Percentiles rank a stretch among this genome's conserved stretches.
These are phyloP conservation scores for Ylistrum balloti DNA, from an alignment of 1,140 invertebrate genomes.

Conservation along the genomic window DNA sequence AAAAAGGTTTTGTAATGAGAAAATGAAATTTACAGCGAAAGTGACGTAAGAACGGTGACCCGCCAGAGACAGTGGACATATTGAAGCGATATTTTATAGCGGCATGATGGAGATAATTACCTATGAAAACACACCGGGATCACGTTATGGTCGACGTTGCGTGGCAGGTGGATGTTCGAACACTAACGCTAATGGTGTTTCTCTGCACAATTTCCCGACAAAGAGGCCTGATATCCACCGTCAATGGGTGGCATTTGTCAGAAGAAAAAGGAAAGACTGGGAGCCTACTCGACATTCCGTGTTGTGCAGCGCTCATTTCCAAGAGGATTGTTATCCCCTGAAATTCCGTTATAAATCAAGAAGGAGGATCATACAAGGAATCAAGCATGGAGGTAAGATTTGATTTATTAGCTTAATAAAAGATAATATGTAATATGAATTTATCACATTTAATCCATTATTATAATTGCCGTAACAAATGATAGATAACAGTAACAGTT, in stretches of 20 bases:
- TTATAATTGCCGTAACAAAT: too few relatives aligned
- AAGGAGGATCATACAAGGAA: too few relatives aligned
- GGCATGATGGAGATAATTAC: neutral
- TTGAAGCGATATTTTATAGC: too few relatives aligned
- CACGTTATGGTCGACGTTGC: neutral
- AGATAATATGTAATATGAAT: too few relatives aligned
- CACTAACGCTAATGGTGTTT: constrained; percentile 40
- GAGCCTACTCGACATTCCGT: constrained; percentile 17
- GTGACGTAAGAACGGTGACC: neutral
- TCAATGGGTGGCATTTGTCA: constrained; percentile 41
- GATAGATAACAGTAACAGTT: too few relatives aligned
- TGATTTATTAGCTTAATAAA: too few relatives aligned
- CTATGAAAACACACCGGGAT: neutral
- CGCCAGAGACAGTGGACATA: too few relatives aligned
- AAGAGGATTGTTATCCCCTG: constrained; percentile 31
- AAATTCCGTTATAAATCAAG: too few relatives aligned
- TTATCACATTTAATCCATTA: too few relatives aligned
- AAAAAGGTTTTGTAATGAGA: too few relatives aligned
- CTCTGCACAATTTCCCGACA: constrained; percentile 4
- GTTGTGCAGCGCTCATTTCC: constrained; percentile 41
- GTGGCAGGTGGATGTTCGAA: neutral
- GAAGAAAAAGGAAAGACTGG: constrained; percentile 41
- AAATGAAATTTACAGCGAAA: neutral
- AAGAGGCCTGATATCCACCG: neutral
- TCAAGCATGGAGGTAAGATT: too few relatives aligned